Base-by-base conservation (phyloP, 2,888 invertebrate species). In the Clanis bilineata region DNA sequence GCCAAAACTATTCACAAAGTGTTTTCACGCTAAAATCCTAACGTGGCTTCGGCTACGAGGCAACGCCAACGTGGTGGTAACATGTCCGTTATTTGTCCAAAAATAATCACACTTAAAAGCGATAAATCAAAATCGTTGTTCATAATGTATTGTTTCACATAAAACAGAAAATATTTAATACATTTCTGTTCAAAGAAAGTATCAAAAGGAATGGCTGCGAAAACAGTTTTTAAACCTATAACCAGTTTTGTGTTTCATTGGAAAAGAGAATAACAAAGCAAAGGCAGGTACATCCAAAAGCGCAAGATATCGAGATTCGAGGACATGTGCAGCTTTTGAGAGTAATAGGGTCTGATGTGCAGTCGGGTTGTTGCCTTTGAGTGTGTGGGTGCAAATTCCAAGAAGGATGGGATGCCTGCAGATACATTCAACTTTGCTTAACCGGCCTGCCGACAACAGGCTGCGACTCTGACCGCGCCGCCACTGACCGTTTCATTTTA, bases 381-480 rank as follows among this genome's bases (percentile, higher is more conserved):
- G 76, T 82, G 85, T 85, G 86, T 86, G 88, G 79, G 88, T 86
- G 85, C 82, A 79, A 89, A 87, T 90, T 89, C 90, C 84, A 77
- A 80, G 90, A 90, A 89, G 88, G 88, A 83, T 81, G 79, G 80
- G 80, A 81, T 82, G 82, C 81, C 77, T 74, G 79, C 78, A 78
- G 77, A 82, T 83, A 77, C 82, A 75, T 84, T 85, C 82, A 85
- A 84, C 83, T 82, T 77, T 66, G 72, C 72, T 73, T 69, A 76
- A 80, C 80, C 77, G 80, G 74, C 77, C 78, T 71, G 60, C 69
- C 58, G 61, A 56, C 59, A 67, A 57, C 62, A 56, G 28, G 7
- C 28, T 57, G 25, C 28, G 57, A 25, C 62, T 55, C 56, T 64
- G 36, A 60, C 66, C 65, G 65, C 61, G 58, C 59, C 66, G 63